Conservation (phyloP, 2,888 invertebrate species). For the Pycnomerus fuliginosus region DNA sequence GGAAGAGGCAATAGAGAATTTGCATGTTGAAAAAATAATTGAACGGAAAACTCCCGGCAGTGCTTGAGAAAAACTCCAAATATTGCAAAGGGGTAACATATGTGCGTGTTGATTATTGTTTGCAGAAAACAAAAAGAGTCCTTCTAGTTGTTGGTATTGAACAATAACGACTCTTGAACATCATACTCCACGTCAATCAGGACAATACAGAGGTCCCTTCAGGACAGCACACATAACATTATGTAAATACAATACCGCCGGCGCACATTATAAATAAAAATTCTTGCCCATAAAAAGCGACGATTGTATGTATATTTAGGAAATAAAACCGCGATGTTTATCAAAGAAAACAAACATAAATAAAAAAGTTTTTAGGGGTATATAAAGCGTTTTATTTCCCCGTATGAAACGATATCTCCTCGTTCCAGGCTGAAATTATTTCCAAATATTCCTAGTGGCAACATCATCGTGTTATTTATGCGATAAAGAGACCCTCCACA, state of each 20-base stretch:
- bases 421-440: constrained; percentile 1
- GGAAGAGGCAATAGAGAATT: constrained; percentile 46
- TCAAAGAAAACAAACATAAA: constrained; percentile 26
- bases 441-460: background rate
- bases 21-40: constrained; percentile 36
- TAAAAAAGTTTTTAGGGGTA: constrained; percentile 25
- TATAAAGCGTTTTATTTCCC: constrained; percentile 27
- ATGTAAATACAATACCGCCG: too few relatives aligned
- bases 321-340: constrained; percentile 28
- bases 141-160: constrained; percentile 12
- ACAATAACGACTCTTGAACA: constrained; percentile 5
- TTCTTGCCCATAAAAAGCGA: constrained; percentile 20
- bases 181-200: constrained; percentile 21
- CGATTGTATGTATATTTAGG: constrained; percentile 24
- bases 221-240: constrained; percentile 6
- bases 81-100: constrained; percentile 1
- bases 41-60: background rate
- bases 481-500: constrained; percentile 3
- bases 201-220: constrained; percentile 7
- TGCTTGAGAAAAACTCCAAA: constrained; percentile 7
- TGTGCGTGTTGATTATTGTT: constrained; percentile 10
- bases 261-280: too few relatives aligned
- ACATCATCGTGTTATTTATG: constrained; percentile 13
- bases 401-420: constrained; percentile 22
- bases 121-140: constrained; percentile 15